A percentile compares a stretch with the other conserved stretches of the same genome.
phyloP scores from a whole-genome alignment of 1,140 invertebrate species.

The Drosophila sproati region DNA sequence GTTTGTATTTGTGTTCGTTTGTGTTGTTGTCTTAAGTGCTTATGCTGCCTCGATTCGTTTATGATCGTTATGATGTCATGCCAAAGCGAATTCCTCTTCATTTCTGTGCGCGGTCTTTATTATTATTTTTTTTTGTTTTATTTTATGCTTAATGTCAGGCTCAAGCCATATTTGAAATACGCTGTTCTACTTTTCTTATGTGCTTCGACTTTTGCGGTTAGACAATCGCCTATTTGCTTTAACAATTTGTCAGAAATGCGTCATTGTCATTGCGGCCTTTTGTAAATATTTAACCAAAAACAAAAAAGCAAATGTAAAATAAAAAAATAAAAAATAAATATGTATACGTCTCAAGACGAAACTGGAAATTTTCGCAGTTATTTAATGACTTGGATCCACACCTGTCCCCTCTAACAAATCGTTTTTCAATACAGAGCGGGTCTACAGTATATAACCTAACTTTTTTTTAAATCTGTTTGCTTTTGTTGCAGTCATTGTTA shows the following conservation, averaged over 20 bases:
- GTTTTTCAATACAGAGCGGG: conserved; percentile 28
- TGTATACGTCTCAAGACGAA: conserved; percentile 34
- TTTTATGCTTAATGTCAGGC: conserved; percentile 25
- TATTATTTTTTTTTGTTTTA: conserved; percentile 32
- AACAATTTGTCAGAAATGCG: conserved; percentile 75
- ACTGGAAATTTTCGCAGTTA: conserved; percentile 57
- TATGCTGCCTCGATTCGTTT: conserved; percentile 59
- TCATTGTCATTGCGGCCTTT: conserved; percentile 68
- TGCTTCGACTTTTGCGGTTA: conserved; percentile 60
- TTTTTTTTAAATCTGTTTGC: conserved; percentile 34
- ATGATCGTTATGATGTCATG: conserved; percentile 76
- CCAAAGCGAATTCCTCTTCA: conserved; percentile 69
- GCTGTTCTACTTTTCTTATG: conserved; percentile 73
- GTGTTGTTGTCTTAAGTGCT: conserved; percentile 33
- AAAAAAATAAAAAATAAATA: conserved; percentile 34
- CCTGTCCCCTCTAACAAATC: conserved; percentile 22
- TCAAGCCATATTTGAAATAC: conserved; percentile 58
- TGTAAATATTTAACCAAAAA: conserved; percentile 64
- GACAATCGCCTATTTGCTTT: conserved; percentile 67
- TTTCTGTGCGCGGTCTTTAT: conserved; percentile 45
- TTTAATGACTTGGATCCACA: conserved; percentile 17
- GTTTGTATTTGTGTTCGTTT: conserved; percentile 13
- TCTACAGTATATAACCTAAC: conserved; percentile 3
- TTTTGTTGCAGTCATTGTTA: conserved; percentile 6
- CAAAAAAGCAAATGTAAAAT: conserved; percentile 12